Evolutionary conservation across 2,888 invertebrate species (phyloP).

Genomic region (Bellardia pandia): DNA sequence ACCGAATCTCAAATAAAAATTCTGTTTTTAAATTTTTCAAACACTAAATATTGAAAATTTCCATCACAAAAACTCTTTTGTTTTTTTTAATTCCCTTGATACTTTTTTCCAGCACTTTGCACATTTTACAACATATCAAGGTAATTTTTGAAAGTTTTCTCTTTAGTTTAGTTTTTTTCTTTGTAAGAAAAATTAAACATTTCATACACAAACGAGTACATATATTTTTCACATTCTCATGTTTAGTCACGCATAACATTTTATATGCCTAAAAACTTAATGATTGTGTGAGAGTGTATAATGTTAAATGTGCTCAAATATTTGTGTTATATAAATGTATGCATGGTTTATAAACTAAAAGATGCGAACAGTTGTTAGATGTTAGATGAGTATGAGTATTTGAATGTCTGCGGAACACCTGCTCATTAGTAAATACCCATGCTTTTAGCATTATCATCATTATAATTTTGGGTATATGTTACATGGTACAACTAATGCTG

Average conservation of each 20-base stretch:
- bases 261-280: constrained; percentile 56
- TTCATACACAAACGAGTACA: not conserved
- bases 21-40: too few species aligned
- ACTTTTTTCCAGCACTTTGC: not conserved
- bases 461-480: constrained; percentile 44
- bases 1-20: too few species aligned
- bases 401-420: constrained; percentile 50
- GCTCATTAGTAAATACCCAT: constrained; percentile 66
- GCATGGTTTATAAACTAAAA: constrained; percentile 20
- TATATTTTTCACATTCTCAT: constrained; percentile 15
- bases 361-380: constrained; percentile 6
- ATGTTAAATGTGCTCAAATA: not conserved
- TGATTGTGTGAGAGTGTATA: not conserved
- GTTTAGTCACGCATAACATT: constrained; percentile 64
- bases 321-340: not conserved
- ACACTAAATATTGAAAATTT: not conserved
- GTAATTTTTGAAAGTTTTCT: constrained; percentile 16
- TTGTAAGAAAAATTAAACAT: constrained; percentile 19
- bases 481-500: constrained; percentile 26
- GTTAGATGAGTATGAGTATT: not conserved
- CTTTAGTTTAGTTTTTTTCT: not conserved
- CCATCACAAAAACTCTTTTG: not conserved
- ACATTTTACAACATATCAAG: constrained; percentile 7
- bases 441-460: constrained; percentile 63
- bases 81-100: not conserved